Conservation (phyloP, 2,888 invertebrate species). For the Cactoblastis cactorum region DNA sequence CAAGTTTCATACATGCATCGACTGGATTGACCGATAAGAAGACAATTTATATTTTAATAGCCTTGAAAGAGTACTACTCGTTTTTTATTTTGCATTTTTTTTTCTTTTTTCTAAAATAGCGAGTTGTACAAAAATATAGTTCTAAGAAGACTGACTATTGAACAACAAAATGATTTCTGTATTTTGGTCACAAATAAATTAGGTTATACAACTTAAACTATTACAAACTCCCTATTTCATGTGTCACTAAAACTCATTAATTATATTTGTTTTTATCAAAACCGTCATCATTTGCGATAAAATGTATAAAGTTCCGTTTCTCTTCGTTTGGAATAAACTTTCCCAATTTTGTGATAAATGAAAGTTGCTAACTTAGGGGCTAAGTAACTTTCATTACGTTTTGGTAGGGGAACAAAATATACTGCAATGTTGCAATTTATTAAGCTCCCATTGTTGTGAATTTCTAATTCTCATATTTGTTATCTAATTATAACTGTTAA, state of each 20-base stretch:
- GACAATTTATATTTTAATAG: too few relatives aligned
- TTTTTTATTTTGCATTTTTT: too few relatives aligned
- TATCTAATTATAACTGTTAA: background rate
- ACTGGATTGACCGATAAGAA: too few relatives aligned
- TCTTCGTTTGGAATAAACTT: conserved; percentile 41
- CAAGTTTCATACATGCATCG: too few relatives aligned
- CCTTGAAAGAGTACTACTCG: too few relatives aligned
- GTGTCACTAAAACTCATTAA: background rate
- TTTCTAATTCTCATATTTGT: conserved; percentile 3
- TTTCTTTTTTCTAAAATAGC: too few relatives aligned
- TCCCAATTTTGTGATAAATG: conserved; percentile 50
- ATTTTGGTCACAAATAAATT: too few relatives aligned
- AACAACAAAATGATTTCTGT: too few relatives aligned
- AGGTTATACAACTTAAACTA: too few relatives aligned
- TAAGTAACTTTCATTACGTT: too few relatives aligned
- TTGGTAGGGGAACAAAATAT: conserved; percentile 28
- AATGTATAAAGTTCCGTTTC: conserved; percentile 17
- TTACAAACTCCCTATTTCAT: background rate
- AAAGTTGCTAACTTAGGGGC: conserved; percentile 42
- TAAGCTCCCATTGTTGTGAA: conserved; percentile 14
- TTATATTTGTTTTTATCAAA: background rate
- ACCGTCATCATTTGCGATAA: conserved; percentile 22
- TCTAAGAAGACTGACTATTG: too few relatives aligned
- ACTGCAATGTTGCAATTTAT: conserved; percentile 25
- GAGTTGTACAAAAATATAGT: too few relatives aligned